A percentile compares a stretch with the other conserved stretches of the same genome.
phyloP scores from a whole-genome alignment of 2,888 invertebrate species.

The Eilema depressum region DNA sequence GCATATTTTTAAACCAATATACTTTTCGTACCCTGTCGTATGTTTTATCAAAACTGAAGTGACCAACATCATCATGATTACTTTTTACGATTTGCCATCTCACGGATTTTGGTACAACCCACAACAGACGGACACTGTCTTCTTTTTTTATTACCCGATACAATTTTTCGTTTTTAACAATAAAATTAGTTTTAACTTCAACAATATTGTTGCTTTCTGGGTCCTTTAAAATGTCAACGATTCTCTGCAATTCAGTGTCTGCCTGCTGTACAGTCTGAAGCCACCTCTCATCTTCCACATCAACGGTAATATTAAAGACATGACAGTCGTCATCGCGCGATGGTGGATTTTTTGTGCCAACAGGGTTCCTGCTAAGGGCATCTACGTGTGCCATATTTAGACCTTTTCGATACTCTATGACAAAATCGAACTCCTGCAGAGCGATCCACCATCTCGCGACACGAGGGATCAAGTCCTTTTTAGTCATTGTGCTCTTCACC shows the following conservation, averaged over 20 bases:
- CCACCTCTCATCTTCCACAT: conserved; percentile 25
- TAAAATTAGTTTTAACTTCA: conserved; percentile 32
- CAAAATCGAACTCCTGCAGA: conserved; percentile 19
- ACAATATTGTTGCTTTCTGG: conserved; percentile 15
- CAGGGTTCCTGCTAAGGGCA: conserved; percentile 19
- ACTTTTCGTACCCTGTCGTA: neutral
- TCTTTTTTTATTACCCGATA: conserved; percentile 22
- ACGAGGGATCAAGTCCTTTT: neutral
- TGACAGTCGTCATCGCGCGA: neutral
- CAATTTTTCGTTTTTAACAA: conserved; percentile 35
- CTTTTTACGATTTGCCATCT: conserved; percentile 18
- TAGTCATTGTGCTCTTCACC: neutral
- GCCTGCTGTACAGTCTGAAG: conserved; percentile 28
- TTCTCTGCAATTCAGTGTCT: conserved; percentile 34
- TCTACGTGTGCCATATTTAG: conserved; percentile 24
- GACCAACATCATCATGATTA: conserved; percentile 13
- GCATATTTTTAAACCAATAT: neutral
- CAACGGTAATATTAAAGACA: neutral
- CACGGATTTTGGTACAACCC: conserved; percentile 13
- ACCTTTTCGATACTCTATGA: conserved; percentile 20
- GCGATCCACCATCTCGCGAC: conserved; percentile 6
- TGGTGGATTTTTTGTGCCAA: neutral
- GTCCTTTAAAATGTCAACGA: conserved; percentile 28
- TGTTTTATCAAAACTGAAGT: neutral
- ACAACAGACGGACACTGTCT: neutral